Percentiles rank a stretch among this genome's conserved stretches.
Conservation (phyloP, 2,113 vertebrate species). For the Panurus biarmicus region DNA sequence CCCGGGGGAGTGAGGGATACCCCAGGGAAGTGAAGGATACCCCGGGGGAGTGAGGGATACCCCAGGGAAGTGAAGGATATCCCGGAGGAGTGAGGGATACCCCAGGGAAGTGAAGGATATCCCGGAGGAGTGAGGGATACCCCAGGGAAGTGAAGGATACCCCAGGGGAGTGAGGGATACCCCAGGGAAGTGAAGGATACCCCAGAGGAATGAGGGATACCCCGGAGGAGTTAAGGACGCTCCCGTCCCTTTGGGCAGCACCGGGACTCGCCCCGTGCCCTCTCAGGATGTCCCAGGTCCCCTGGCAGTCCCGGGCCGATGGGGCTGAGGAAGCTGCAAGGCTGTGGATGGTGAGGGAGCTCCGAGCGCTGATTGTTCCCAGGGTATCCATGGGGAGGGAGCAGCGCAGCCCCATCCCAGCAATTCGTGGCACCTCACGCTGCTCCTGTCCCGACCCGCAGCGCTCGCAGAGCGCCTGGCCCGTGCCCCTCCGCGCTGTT, state of each 20-base stretch:
- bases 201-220: fast-evolving
- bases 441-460: not conserved
- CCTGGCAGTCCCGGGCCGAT: not conserved
- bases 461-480: not conserved
- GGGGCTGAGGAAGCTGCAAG: not conserved
- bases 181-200: no score
- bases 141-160: no score
- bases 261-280: fast-evolving
- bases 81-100: fast-evolving
- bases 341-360: fast-evolving
- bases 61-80: not conserved
- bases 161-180: not conserved
- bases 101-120: no score
- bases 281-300: not conserved
- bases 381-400: fast-evolving
- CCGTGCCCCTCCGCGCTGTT: fast-evolving
- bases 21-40: fast-evolving
- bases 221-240: not conserved
- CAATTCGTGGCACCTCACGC: fast-evolving
- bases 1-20: not conserved
- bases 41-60: not conserved
- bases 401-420: not conserved
- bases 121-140: not conserved
- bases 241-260: not conserved
- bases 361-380: not conserved